These are phyloP conservation scores for Forbesichthys papilliferus DNA, from an alignment of 2,113 vertebrate genomes.

Conservation along the genomic window DNA sequence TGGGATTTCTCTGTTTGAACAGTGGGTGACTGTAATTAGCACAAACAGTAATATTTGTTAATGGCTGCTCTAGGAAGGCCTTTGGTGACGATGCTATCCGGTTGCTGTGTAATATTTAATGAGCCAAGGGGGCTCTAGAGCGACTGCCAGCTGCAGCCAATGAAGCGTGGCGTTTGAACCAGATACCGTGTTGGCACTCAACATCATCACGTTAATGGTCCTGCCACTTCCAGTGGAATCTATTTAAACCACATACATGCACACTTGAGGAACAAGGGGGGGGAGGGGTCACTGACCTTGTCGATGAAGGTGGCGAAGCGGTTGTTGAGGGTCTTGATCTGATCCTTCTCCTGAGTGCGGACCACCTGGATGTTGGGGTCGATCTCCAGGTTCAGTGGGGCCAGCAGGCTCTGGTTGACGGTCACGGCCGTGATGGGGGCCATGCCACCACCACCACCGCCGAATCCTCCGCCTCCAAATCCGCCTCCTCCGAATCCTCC, in stretches of 20 bases:
- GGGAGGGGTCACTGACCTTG: constrained; percentile 79
- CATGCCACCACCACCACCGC: too few relatives aligned
- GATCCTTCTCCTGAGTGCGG: constrained; percentile 87
- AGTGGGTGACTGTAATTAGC: background rate
- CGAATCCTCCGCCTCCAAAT: too few relatives aligned
- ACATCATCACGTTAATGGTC: too few relatives aligned
- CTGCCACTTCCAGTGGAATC: background rate
- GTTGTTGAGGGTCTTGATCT: constrained; percentile 92
- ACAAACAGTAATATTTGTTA: background rate
- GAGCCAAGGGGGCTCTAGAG: constrained; percentile 23
- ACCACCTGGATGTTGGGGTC: constrained; percentile 85
- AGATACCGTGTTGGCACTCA: background rate
- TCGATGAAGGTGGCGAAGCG: constrained; percentile 85
- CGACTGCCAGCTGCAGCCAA: background rate
- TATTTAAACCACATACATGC: background rate
- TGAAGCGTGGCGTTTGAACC: background rate
- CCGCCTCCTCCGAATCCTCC: too few relatives aligned
- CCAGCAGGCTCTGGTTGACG: constrained; percentile 81
- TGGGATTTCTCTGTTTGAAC: background rate
- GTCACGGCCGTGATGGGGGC: constrained; percentile 81
- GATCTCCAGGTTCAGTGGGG: constrained; percentile 82
- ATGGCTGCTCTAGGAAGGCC: background rate
- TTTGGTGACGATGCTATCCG: constrained; percentile 1
- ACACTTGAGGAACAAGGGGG: background rate
- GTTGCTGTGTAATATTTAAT: constrained; percentile 60